These are phyloP conservation scores for Acanthoscelides obtectus DNA, from an alignment of 2,888 invertebrate genomes.

Conservation along the genomic window DNA sequence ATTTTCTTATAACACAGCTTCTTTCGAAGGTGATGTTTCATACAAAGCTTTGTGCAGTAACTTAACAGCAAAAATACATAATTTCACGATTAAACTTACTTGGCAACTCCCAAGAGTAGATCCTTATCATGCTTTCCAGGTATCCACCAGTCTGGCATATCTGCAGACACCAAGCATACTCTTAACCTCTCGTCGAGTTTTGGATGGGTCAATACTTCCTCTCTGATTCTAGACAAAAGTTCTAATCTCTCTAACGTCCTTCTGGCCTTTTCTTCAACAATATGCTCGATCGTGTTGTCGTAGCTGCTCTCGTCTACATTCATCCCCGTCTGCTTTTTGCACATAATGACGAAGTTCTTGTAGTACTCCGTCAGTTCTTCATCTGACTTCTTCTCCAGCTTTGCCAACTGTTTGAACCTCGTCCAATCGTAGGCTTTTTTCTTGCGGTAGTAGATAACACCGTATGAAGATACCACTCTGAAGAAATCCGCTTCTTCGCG, in stretches of 20 bases:
- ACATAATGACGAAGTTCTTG: constrained; percentile 97
- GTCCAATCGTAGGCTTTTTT: constrained; percentile 78
- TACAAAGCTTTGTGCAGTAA: no score
- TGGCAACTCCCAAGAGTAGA: constrained; percentile 86
- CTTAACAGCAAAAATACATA: no score
- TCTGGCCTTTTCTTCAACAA: constrained; percentile 88
- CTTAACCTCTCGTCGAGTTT: constrained; percentile 82
- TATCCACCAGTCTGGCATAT: constrained; percentile 97
- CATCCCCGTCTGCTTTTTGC: constrained; percentile 85
- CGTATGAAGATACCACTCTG: constrained; percentile 91
- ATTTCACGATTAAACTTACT: constrained; percentile 58
- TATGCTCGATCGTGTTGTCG: constrained; percentile 80
- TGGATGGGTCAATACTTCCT: constrained; percentile 84
- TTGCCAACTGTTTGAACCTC: constrained; percentile 85
- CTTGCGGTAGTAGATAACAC: constrained; percentile 78
- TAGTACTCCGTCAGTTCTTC: constrained; percentile 96
- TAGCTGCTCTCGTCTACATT: constrained; percentile 80
- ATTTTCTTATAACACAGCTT: no score
- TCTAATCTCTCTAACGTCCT: constrained; percentile 92
- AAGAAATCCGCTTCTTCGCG: constrained; percentile 97
- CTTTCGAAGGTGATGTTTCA: no score
- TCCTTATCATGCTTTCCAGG: constrained; percentile 93
- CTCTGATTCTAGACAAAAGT: constrained; percentile 85
- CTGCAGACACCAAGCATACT: constrained; percentile 82
- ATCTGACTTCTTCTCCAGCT: constrained; percentile 90